phyloP scores from a whole-genome alignment of 2,113 vertebrate species.

The Sclerurus mexicanus region DNA sequence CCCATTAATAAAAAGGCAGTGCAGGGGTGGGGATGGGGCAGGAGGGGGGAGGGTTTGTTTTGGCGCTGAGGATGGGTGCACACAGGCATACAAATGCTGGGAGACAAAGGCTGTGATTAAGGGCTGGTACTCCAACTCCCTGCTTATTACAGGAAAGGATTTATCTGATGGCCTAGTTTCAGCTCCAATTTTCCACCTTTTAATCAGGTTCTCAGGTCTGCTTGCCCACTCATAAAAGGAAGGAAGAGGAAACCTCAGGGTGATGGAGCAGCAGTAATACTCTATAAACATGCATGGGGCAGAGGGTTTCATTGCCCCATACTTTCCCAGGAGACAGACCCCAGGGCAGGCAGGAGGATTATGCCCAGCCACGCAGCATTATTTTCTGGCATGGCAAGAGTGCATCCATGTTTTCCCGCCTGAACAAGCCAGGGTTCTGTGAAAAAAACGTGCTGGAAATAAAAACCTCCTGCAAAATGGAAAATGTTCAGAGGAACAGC shows the following conservation, averaged over 20 bases:
- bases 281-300: neutral
- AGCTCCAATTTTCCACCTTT: conserved; percentile 24
- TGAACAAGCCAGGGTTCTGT: neutral
- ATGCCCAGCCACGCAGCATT: neutral
- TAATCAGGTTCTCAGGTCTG: neutral
- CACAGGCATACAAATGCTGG: conserved; percentile 11
- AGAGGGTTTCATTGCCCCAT: neutral
- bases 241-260: neutral
- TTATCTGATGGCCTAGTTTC: conserved; percentile 49
- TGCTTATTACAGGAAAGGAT: neutral
- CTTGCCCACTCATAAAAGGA: neutral
- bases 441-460: conserved; percentile 38
- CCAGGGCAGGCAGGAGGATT: neutral
- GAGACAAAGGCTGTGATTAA: conserved; percentile 29
- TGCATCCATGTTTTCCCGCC: neutral
- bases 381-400: neutral
- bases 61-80: neutral
- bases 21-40: neutral
- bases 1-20: neutral
- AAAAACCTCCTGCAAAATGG: conserved; percentile 25
- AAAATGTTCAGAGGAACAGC: neutral
- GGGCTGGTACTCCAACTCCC: neutral
- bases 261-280: neutral
- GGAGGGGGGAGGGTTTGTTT: neutral
- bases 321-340: neutral